Base-by-base conservation (phyloP, 2,888 invertebrate species). In the Maniola hyperantus region DNA sequence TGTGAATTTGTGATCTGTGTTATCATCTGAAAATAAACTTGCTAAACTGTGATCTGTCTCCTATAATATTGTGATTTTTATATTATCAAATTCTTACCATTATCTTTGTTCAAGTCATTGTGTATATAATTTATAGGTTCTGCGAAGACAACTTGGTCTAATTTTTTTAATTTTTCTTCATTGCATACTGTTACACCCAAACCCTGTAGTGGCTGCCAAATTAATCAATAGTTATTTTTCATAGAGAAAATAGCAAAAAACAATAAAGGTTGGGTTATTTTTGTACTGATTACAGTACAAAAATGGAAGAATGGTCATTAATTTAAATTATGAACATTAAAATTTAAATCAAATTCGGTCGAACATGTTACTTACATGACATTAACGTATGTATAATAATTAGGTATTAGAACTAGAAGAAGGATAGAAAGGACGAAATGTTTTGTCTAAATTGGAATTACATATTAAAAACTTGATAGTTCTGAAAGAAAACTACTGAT, bases 81-180 rank as follows among this genome's bases (percentile, higher is more conserved):
- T 26, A 2, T 33, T 7, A 20, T 36, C 39, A 51, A 55, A 54
- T 39, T 54, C 57, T 36, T 34, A 62, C 57, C 69, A 44, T 54
- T 54, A 34, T 54, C 50, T 26, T 10, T 15, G 20, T 50, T 50
- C 11, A 18, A 6, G 26, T 64, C 34, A 53, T 20, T 60, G 20
- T 57, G 48, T n/a, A 36, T 50, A 39, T 20, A 54, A 59, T 69
- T 6, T 42, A 66, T 42, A 13, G 79, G 76, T 42, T 81, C 80
- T 26, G 81, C 79, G 67, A 79, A 80, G 6, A 81, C 73, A 5
- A 64, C 65, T 34, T 70, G 48, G 6, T 80, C 69, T 26, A 79
- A 34, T 67, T 69, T 74, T 61, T 75, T 77, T 63, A 72, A 76
- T 58, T 66, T 72, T 6, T 72, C 67, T 7, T 63, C 33, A 10